phyloP scores from a whole-genome alignment of 92 coral and sea anemone species.

The Zoanthus solanderi region DNA sequence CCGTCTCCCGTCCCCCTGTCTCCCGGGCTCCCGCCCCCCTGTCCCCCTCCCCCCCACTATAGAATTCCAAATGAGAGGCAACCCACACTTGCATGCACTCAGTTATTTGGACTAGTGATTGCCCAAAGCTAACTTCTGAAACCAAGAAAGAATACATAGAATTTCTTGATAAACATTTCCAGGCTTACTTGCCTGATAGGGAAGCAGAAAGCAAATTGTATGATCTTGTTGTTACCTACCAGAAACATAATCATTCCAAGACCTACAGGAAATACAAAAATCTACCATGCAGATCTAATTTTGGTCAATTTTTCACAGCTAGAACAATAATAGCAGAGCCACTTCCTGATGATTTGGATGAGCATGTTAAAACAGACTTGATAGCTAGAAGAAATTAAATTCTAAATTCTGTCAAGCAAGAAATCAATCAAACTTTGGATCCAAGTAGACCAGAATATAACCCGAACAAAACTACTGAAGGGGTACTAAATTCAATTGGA shows the following conservation, averaged over 20 bases:
- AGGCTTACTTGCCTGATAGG: slow-evolving; percentile 54
- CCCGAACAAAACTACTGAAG: slow-evolving; percentile 5
- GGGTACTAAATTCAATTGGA: slow-evolving; percentile 3
- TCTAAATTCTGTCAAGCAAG: slow-evolving; percentile 51
- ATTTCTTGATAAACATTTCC: slow-evolving; percentile 64
- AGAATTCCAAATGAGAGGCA: slow-evolving; percentile 8
- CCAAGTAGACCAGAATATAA: slow-evolving; percentile 45
- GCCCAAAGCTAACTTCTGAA: slow-evolving; percentile 29
- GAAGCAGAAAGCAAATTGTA: slow-evolving; percentile 54
- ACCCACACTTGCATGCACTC: slow-evolving; percentile 11
- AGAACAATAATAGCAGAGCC: slow-evolving; percentile 32
- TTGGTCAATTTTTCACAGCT: slow-evolving; percentile 1
- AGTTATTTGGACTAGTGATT: slow-evolving; percentile 2
- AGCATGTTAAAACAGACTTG: background rate
- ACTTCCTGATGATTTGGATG: slow-evolving; percentile 50
- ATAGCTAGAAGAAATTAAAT: slow-evolving; percentile 35
- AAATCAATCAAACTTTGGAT: slow-evolving; percentile 40
- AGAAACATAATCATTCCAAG: background rate
- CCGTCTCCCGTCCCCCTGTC: no score
- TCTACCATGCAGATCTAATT: slow-evolving; percentile 3
- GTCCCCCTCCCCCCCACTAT: no score
- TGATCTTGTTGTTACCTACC: slow-evolving; percentile 38
- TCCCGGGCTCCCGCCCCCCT: no score
- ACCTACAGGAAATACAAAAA: slow-evolving; percentile 4
- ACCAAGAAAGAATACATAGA: slow-evolving; percentile 59